Conservation (phyloP, 2,113 vertebrate species). For the Urocitellus parryii region DNA sequence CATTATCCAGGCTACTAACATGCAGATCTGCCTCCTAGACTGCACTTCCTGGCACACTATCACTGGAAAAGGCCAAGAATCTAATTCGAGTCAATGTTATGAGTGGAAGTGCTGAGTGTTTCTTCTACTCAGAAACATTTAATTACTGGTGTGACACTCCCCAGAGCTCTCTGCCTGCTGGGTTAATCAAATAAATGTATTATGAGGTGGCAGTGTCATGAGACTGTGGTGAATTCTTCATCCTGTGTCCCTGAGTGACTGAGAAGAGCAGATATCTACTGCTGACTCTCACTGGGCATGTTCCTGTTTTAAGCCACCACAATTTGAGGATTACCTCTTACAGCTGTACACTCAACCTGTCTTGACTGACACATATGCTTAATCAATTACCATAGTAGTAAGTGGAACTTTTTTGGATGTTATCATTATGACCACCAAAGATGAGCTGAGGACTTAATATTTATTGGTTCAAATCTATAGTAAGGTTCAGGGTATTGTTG, state of each 20-base stretch:
- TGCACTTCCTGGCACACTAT: not conserved
- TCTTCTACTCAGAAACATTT: conserved; percentile 32
- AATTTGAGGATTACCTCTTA: not conserved
- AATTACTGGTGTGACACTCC: not conserved
- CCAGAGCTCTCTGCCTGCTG: not conserved
- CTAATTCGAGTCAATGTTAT: not conserved
- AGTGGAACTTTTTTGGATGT: not conserved
- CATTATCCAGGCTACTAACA: not conserved
- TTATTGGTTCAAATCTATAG: not conserved
- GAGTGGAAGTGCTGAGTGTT: not conserved
- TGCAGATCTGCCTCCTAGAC: not conserved
- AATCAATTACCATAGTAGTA: not conserved
- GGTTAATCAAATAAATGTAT: not conserved
- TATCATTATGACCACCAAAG: conserved; percentile 15
- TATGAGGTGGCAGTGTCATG: not conserved
- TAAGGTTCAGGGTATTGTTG: not conserved
- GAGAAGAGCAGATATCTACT: not conserved
- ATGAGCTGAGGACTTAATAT: not conserved
- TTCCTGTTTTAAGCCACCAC: not conserved
- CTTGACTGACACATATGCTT: not conserved
- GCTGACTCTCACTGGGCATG: not conserved
- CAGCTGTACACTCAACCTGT: not conserved
- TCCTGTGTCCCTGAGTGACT: not conserved
- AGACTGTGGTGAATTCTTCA: not conserved
- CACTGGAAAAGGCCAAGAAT: not conserved